Evolutionary conservation across 2,113 vertebrate species (phyloP).

Genomic region (Pangasianodon gigas): DNA sequence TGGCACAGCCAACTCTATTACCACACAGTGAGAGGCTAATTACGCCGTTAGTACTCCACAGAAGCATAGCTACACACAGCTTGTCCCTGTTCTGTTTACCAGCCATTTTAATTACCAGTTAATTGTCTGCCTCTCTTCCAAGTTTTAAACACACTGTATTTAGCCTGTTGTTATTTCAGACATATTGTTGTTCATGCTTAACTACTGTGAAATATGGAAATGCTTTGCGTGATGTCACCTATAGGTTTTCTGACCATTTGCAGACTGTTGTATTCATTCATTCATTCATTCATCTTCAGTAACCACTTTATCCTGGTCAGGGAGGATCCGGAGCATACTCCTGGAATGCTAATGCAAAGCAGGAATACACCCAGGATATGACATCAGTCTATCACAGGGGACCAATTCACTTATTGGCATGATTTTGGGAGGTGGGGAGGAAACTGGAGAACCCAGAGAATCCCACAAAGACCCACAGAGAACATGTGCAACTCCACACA

Average conservation of each 20-base stretch:
- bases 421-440: background rate
- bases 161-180: constrained; percentile 60
- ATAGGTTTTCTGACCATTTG: background rate
- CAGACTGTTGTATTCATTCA: background rate
- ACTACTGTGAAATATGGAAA: constrained; percentile 70
- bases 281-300: background rate
- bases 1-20: constrained; percentile 75
- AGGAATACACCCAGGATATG: background rate
- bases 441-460: background rate
- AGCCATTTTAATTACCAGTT: constrained; percentile 69
- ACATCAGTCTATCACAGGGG: background rate
- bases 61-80: constrained; percentile 71
- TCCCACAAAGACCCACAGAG: background rate
- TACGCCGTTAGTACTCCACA: constrained; percentile 70
- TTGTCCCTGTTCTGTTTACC: constrained; percentile 70
- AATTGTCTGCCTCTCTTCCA: constrained; percentile 29
- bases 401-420: background rate
- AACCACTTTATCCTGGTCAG: background rate
- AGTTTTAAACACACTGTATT: constrained; percentile 62
- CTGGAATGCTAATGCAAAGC: background rate
- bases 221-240: constrained; percentile 17
- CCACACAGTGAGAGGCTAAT: constrained; percentile 78
- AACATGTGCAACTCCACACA: background rate
- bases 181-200: constrained; percentile 73
- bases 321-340: background rate